phyloP scores from a whole-genome alignment of 2,888 invertebrate genomes.

The Apocheima hispidaria region DNA sequence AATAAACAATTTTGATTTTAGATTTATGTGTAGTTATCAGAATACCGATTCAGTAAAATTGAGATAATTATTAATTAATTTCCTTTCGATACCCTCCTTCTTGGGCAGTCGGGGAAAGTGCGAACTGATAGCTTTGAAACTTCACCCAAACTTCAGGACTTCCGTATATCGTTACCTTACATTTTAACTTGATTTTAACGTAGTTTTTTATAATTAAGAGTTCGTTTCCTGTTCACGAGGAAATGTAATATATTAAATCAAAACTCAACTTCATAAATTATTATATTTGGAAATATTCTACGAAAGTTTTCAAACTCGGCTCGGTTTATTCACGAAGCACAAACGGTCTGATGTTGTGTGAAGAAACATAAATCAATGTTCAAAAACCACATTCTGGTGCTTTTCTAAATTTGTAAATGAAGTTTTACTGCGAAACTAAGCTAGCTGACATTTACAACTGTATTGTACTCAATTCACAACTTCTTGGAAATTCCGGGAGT shows the following conservation, averaged over 20 bases:
- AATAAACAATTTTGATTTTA: no score
- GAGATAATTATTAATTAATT: no score
- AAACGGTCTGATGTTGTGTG: conserved; percentile 36
- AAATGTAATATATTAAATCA: not conserved
- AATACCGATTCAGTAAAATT: no score
- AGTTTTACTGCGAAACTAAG: conserved; percentile 33
- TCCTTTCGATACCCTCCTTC: no score
- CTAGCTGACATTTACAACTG: conserved; percentile 27
- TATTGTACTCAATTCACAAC: conserved; percentile 7
- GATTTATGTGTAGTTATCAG: no score
- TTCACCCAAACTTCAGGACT: no score
- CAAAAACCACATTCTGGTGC: conserved; percentile 31
- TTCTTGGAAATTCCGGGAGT: no score
- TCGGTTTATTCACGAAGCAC: conserved; percentile 29
- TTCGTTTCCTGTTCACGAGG: not conserved
- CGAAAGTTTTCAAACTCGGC: conserved; percentile 30
- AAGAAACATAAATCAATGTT: conserved; percentile 41
- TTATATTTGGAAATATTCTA: conserved; percentile 4
- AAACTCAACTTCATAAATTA: conserved; percentile 2
- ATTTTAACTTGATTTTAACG: not conserved
- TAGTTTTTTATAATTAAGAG: not conserved
- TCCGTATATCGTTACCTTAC: no score
- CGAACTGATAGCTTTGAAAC: no score
- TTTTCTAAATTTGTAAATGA: conserved; percentile 33
- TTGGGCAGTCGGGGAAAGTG: no score